These are phyloP conservation scores for Tortricodes alternella DNA, from an alignment of 2,888 invertebrate genomes.

Conservation along the genomic window DNA sequence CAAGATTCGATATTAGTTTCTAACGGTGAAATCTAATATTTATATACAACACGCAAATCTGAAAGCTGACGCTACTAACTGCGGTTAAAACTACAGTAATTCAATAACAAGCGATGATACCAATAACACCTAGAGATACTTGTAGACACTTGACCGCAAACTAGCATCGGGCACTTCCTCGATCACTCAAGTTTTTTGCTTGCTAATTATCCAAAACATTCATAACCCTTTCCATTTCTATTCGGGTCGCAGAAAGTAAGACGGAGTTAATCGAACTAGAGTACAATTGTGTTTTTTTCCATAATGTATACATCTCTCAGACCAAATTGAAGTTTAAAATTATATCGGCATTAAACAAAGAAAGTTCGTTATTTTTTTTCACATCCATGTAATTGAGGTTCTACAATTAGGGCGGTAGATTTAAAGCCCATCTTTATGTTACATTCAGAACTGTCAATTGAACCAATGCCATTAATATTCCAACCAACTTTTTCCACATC, in stretches of 20 bases:
- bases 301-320: constrained; percentile 16
- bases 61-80: constrained; percentile 19
- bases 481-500: constrained; percentile 58
- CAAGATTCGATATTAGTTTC: too few relatives aligned
- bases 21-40: constrained; percentile 11
- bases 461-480: constrained; percentile 41
- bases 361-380: neutral
- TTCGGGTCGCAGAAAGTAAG: constrained; percentile 22
- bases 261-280: constrained; percentile 25
- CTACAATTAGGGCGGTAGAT: constrained; percentile 3
- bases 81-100: constrained; percentile 19
- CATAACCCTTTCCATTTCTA: constrained; percentile 28
- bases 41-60: constrained; percentile 1
- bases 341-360: neutral
- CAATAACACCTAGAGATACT: constrained; percentile 15
- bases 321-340: constrained; percentile 6
- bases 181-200: neutral
- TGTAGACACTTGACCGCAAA: constrained; percentile 10
- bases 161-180: constrained; percentile 5
- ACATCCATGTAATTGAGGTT: constrained; percentile 8
- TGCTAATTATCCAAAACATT: constrained; percentile 25
- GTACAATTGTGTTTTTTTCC: constrained; percentile 25
- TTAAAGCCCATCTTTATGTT: constrained; percentile 15
- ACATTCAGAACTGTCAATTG: constrained; percentile 33
- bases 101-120: constrained; percentile 22